Evolutionary conservation across 2,888 invertebrate genomes (phyloP).

Genomic region (Stenoptilia bipunctidactyla): DNA sequence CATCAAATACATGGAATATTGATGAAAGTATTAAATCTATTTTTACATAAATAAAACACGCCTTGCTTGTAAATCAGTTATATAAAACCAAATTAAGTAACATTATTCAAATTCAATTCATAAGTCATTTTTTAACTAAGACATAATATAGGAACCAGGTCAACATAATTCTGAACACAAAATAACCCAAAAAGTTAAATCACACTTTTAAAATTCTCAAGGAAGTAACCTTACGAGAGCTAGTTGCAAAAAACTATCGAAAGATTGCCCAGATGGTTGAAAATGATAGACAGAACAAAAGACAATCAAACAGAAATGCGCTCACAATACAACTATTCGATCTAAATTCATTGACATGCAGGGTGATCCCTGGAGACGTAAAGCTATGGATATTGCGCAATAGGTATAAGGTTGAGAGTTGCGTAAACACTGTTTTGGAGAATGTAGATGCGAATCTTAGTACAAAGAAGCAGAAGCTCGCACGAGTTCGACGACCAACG

Average conservation of each 20-base stretch:
- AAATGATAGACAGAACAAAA: slow-evolving; percentile 29
- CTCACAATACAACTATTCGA: slow-evolving; percentile 2
- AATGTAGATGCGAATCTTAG: slow-evolving; percentile 23
- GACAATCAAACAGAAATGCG: slow-evolving; percentile 13
- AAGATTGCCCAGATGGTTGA: slow-evolving; percentile 22
- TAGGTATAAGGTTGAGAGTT: slow-evolving; percentile 24
- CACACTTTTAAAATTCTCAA: not conserved
- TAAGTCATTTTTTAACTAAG: too few relatives aligned
- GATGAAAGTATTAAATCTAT: too few relatives aligned
- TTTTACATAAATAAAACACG: too few relatives aligned
- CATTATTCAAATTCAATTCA: too few relatives aligned
- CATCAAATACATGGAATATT: too few relatives aligned
- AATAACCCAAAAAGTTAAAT: too few relatives aligned
- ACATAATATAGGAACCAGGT: too few relatives aligned
- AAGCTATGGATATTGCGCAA: slow-evolving; percentile 9
- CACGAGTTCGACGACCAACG: slow-evolving; percentile 46
- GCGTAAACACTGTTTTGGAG: slow-evolving; percentile 11
- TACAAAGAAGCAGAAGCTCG: slow-evolving; percentile 36
- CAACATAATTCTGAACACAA: too few relatives aligned
- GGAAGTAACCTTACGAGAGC: not conserved
- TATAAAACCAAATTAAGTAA: too few relatives aligned
- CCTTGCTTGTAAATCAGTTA: too few relatives aligned
- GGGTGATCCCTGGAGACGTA: not conserved
- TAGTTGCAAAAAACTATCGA: slow-evolving; percentile 11
- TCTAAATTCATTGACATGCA: slow-evolving; percentile 1